phyloP scores from a whole-genome alignment of 1,140 invertebrate species.

The Aphaenogaster rudis region DNA sequence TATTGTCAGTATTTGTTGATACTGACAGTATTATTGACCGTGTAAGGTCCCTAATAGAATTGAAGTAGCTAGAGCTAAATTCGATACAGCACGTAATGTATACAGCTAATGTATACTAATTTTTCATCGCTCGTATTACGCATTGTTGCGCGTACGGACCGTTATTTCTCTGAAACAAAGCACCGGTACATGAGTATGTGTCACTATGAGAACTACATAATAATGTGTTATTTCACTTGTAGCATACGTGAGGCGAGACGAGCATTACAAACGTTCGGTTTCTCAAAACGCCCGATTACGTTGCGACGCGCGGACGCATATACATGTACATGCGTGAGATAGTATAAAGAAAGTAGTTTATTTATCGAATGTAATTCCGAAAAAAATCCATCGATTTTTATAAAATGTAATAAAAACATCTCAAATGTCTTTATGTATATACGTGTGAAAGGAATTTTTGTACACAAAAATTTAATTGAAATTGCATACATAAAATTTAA shows the following conservation, averaged over 20 bases:
- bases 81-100: background rate
- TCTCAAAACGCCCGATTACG: no score
- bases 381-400: background rate
- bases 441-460: background rate
- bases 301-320: no score
- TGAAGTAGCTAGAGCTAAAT: constrained; percentile 6
- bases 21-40: no score
- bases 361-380: background rate
- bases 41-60: background rate
- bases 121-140: constrained; percentile 32
- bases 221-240: constrained; percentile 18
- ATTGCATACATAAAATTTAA: background rate
- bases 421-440: background rate
- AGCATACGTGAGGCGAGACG: constrained; percentile 17
- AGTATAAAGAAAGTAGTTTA: background rate
- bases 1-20: no score
- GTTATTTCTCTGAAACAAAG: constrained; percentile 68
- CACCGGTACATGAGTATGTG: constrained; percentile 10
- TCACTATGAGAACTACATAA: constrained; percentile 44
- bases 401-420: background rate
- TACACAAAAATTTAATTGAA: background rate
- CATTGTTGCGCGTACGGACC: constrained; percentile 28
- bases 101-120: background rate
- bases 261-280: background rate
- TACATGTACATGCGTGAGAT: background rate